These are phyloP conservation scores for Athripsodes cinereus DNA, from an alignment of 2,888 invertebrate species.

Conservation along the genomic window DNA sequence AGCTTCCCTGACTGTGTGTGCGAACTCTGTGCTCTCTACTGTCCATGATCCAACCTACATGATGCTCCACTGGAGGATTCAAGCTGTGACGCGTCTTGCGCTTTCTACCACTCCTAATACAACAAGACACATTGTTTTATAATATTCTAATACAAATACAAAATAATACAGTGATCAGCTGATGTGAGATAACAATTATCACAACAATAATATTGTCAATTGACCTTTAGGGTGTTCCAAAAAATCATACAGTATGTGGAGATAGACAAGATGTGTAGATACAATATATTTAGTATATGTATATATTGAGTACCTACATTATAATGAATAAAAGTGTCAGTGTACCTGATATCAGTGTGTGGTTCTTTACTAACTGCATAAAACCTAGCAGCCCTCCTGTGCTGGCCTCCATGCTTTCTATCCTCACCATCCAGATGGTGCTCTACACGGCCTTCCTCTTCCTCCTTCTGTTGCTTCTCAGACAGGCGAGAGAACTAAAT, in stretches of 20 bases:
- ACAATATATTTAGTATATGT: too few relatives aligned
- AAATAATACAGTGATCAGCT: too few relatives aligned
- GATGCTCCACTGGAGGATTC: slow-evolving; percentile 91
- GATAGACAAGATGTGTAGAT: too few relatives aligned
- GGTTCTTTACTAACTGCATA: slow-evolving; percentile 90
- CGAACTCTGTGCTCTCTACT: slow-evolving; percentile 75
- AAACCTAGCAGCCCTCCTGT: slow-evolving; percentile 72
- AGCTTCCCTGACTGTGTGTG: slow-evolving; percentile 73
- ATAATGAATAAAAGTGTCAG: too few relatives aligned
- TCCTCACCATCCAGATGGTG: slow-evolving; percentile 30
- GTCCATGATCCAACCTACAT: slow-evolving; percentile 98
- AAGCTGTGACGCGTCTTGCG: slow-evolving; percentile 87
- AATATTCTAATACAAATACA: too few relatives aligned
- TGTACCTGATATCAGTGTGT: slow-evolving; percentile 46
- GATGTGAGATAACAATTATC: too few relatives aligned
- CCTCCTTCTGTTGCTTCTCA: slow-evolving; percentile 11
- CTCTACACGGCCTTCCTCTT: slow-evolving; percentile 15
- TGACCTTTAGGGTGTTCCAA: too few relatives aligned
- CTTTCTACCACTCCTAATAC: slow-evolving; percentile 54
- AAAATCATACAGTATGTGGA: too few relatives aligned
- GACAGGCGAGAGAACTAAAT: slow-evolving; percentile 13
- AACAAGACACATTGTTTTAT: background rate
- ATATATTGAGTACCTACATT: too few relatives aligned
- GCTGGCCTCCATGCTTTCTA: slow-evolving; percentile 19
- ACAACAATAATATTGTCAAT: too few relatives aligned